Evolutionary conservation across 2,113 vertebrate genomes (phyloP).

Genomic region (Platichthys flesus): DNA sequence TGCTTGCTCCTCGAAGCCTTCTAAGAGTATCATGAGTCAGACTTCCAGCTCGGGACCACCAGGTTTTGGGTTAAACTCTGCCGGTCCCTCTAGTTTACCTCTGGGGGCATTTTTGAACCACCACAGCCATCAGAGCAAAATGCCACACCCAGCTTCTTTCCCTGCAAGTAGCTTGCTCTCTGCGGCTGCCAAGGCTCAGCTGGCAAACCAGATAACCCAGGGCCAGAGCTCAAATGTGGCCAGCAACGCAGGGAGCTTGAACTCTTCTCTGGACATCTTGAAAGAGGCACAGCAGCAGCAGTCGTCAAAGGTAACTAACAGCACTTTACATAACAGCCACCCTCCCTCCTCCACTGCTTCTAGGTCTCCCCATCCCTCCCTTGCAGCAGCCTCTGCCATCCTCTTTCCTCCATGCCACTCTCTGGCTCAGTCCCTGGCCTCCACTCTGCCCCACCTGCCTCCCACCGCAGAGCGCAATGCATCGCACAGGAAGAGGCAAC

Average conservation of each 20-base stretch:
- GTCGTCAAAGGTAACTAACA: constrained; percentile 83
- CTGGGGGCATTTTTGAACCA: constrained; percentile 78
- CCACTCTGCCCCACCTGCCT: constrained; percentile 72
- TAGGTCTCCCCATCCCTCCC: constrained; percentile 67
- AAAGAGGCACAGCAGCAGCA: constrained; percentile 76
- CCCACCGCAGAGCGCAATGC: constrained; percentile 59
- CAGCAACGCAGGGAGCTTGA: constrained; percentile 41
- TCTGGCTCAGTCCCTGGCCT: constrained; percentile 70
- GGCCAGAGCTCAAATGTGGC: constrained; percentile 77
- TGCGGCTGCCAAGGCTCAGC: constrained; percentile 90
- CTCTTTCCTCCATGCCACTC: constrained; percentile 73
- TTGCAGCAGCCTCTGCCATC: constrained; percentile 69
- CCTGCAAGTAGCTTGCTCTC: constrained; percentile 91
- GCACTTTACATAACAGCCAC: constrained; percentile 90
- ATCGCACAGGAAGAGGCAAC: constrained; percentile 74
- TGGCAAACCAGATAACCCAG: constrained; percentile 83
- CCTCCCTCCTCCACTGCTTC: constrained; percentile 66
- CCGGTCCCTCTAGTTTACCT: constrained; percentile 81
- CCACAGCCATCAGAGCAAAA: constrained; percentile 82
- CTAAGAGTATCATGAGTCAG: constrained; percentile 55
- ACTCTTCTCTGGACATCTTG: constrained; percentile 63
- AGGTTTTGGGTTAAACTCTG: constrained; percentile 66
- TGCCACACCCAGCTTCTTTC: constrained; percentile 84
- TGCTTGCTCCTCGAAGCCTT: constrained; percentile 64
- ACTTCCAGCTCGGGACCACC: constrained; percentile 72